phyloP scores from a whole-genome alignment of 53 echinoderm and acorn worm species.

The Echinometra lucunter region DNA sequence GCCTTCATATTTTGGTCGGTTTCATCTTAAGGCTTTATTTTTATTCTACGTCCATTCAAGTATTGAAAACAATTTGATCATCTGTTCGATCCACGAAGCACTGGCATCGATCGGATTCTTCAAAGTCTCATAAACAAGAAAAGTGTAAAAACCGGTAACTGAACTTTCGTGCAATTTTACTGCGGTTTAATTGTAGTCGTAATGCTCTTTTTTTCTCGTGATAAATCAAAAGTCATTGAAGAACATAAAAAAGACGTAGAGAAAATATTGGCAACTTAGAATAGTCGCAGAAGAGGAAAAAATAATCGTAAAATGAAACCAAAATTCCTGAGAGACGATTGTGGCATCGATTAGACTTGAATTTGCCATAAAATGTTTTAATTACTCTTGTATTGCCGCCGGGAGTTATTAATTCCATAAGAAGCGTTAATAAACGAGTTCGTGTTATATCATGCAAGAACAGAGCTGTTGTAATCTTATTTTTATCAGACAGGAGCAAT shows the following conservation, averaged over 20 bases:
- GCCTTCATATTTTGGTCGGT: too few relatives aligned
- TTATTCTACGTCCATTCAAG: too few relatives aligned
- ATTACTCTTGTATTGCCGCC: neutral
- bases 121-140: neutral
- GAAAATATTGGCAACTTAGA: conserved; percentile 38
- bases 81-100: too few relatives aligned
- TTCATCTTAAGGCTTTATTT: too few relatives aligned
- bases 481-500: neutral
- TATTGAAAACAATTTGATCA: too few relatives aligned
- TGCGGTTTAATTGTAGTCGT: conserved; percentile 32
- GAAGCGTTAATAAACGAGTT: neutral
- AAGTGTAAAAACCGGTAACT: conserved; percentile 52
- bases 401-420: neutral
- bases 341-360: conserved; percentile 30
- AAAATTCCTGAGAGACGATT: conserved; percentile 8
- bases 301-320: conserved; percentile 17
- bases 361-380: conserved; percentile 16
- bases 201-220: neutral
- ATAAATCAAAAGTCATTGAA: neutral
- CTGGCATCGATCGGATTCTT: neutral
- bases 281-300: neutral
- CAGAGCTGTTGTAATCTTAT: neutral
- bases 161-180: conserved; percentile 15
- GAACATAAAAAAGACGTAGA: neutral
- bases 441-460: neutral